A percentile compares a stretch with the other conserved stretches of the same genome.
Evolutionary conservation across 1,140 invertebrate species (phyloP).

Genomic region (Pseudobourletiella spinata): DNA sequence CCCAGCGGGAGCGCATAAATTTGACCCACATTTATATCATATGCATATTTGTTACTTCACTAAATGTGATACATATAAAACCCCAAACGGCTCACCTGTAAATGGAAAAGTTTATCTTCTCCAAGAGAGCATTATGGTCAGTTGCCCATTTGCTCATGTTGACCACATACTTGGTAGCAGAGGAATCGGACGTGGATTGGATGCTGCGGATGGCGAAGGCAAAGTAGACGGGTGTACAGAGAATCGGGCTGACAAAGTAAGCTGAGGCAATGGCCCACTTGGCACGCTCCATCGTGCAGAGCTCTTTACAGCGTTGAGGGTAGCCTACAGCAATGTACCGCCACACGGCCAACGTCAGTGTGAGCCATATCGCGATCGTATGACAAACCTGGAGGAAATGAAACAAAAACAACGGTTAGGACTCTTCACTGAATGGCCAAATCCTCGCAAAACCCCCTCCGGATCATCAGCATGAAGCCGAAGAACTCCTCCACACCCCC

Average conservation of each 20-base stretch:
- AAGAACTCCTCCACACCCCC: not conserved
- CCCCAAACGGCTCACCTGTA: slow-evolving; percentile 55
- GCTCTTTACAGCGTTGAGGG: slow-evolving; percentile 51
- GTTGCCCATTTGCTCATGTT: slow-evolving; percentile 46
- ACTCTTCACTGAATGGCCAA: no score
- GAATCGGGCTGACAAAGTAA: slow-evolving; percentile 68
- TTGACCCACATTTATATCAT: no score
- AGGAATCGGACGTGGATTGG: not conserved
- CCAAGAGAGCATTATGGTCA: slow-evolving; percentile 44
- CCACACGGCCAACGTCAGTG: slow-evolving; percentile 84
- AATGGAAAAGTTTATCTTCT: slow-evolving; percentile 68
- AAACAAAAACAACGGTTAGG: not conserved
- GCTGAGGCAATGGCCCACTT: slow-evolving; percentile 63
- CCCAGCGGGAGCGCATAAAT: no score
- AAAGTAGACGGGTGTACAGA: slow-evolving; percentile 76
- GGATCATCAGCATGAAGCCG: not conserved
- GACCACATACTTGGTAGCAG: slow-evolving; percentile 46
- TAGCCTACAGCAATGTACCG: slow-evolving; percentile 78
- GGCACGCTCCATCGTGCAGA: slow-evolving; percentile 65
- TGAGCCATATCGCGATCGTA: slow-evolving; percentile 86
- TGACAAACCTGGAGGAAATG: slow-evolving; percentile 60
- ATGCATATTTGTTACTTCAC: no score
- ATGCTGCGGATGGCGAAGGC: slow-evolving; percentile 49
- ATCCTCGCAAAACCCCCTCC: no score
- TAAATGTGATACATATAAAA: no score